Percentiles rank a stretch among this genome's conserved stretches.
Conservation (phyloP, 2,888 invertebrate species). For the Oscheius sp. region DNA sequence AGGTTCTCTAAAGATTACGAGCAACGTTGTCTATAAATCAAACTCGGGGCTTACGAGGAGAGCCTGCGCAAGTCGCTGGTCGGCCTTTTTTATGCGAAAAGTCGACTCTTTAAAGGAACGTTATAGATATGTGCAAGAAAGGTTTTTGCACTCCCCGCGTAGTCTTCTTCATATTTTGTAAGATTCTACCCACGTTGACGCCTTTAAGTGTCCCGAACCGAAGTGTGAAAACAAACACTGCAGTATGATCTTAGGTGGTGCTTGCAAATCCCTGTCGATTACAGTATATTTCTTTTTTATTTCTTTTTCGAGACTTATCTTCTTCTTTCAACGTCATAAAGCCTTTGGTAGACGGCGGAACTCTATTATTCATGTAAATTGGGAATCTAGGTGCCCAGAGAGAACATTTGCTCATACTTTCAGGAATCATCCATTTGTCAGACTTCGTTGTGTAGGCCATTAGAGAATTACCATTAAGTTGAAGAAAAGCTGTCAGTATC, state of each 20-base stretch:
- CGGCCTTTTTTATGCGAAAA: not conserved
- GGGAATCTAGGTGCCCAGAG: slow-evolving; percentile 3
- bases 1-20: slow-evolving; percentile 24
- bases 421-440: not conserved
- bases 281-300: not conserved
- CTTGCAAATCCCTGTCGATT: not conserved
- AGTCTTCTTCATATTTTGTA: slow-evolving; percentile 6
- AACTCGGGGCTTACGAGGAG: slow-evolving; percentile 16
- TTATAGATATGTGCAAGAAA: too few species aligned
- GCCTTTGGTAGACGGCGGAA: slow-evolving; percentile 25
- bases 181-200: slow-evolving; percentile 21
- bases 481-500: not conserved
- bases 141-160: slow-evolving; percentile 13
- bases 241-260: slow-evolving; percentile 2
- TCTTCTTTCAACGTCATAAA: slow-evolving; percentile 18
- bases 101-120: too few species aligned
- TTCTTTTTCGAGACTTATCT: too few species aligned
- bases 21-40: slow-evolving; percentile 20
- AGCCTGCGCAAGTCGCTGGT: not conserved
- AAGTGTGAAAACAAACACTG: slow-evolving; percentile 23
- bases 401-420: not conserved
- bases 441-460: slow-evolving; percentile 13
- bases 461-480: slow-evolving; percentile 14
- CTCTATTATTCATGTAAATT: slow-evolving; percentile 26
- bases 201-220: slow-evolving; percentile 22